Evolutionary conservation across 2,797 vertebrate genomes (phyloP).

Genomic region (Xiphorhynchus erythropygius): DNA sequence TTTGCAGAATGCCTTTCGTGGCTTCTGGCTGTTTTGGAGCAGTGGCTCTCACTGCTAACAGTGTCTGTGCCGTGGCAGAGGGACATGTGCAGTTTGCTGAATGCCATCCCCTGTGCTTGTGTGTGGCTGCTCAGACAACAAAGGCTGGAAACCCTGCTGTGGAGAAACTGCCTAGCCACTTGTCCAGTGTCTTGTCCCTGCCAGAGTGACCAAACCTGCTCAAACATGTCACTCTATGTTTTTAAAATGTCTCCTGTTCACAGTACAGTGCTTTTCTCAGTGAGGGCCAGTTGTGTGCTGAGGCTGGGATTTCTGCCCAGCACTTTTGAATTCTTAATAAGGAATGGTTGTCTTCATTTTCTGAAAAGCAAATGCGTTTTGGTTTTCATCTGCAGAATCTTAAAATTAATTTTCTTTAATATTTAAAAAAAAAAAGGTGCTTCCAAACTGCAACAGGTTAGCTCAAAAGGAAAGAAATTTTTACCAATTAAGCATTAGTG

Average conservation of each 20-base stretch:
- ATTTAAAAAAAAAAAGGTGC: neutral
- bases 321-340: neutral
- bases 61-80: neutral
- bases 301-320: neutral
- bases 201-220: neutral
- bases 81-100: accelerated
- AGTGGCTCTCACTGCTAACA: neutral
- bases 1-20: neutral
- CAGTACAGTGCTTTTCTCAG: neutral
- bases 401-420: neutral
- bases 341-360: neutral
- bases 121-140: neutral
- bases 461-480: neutral
- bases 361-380: neutral
- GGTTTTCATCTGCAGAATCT: neutral
- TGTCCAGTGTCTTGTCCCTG: neutral
- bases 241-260: neutral
- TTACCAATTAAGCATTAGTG: neutral
- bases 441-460: accelerated
- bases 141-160: neutral
- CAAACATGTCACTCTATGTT: neutral
- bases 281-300: neutral
- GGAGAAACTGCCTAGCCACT: neutral
- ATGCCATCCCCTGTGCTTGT: accelerated
- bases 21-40: neutral